phyloP scores from a whole-genome alignment of 2,113 vertebrate species.

The Alces alces region DNA sequence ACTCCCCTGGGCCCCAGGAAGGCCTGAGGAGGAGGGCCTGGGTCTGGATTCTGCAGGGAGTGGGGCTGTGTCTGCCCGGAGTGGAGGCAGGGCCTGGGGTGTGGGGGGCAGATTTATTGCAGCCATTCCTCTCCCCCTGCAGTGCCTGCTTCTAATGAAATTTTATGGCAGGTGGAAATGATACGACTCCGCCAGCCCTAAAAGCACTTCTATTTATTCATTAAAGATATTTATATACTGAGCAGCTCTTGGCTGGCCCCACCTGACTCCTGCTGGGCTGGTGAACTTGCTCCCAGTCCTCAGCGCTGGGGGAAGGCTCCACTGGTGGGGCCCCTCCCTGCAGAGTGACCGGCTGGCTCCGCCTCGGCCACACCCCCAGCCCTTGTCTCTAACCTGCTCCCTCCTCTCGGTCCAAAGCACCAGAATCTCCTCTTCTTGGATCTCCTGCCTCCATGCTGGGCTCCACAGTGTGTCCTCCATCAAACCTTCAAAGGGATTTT shows the following conservation, averaged over 20 bases:
- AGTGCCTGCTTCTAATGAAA: slow-evolving; percentile 60
- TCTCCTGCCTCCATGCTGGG: neutral
- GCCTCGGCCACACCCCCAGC: neutral
- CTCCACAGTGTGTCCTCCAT: neutral
- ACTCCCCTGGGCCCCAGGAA: neutral
- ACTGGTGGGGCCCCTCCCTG: neutral
- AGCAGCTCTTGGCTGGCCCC: neutral
- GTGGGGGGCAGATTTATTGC: slow-evolving; percentile 17
- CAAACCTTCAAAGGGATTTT: neutral
- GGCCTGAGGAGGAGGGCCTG: neutral
- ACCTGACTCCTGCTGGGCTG: neutral
- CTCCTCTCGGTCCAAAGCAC: neutral
- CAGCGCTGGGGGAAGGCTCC: neutral
- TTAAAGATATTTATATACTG: slow-evolving; percentile 58
- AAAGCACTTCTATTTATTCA: slow-evolving; percentile 71
- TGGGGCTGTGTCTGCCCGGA: neutral
- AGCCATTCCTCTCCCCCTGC: neutral
- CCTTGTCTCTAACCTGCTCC: neutral
- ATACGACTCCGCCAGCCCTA: slow-evolving; percentile 44
- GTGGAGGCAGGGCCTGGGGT: neutral
- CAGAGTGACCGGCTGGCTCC: neutral
- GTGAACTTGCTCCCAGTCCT: neutral
- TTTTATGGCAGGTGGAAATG: slow-evolving; percentile 71
- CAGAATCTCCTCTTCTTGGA: neutral
- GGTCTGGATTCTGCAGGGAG: neutral